Evolutionary conservation across 2,888 invertebrate species (phyloP), one percentile per base, ranked within the genome.

Genomic region (Allacma fusca): DNA sequence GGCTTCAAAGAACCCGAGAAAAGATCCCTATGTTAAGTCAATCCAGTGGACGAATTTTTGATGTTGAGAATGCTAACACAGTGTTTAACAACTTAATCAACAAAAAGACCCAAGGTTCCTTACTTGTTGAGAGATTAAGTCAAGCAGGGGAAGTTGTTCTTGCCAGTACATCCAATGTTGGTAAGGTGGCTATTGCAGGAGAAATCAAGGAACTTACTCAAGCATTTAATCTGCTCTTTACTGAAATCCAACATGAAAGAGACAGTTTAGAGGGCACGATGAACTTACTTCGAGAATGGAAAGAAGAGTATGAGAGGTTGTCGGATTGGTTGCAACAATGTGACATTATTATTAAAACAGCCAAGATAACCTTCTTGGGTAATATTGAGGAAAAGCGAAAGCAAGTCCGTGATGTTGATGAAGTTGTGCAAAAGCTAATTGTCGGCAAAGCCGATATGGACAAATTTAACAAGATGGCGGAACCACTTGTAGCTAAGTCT

Each of bases 301-400:
- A 96, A 87, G 96, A 96, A 85, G 96, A 96, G 87, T 95, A 94
- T 85, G 96, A 96, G 86, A 90, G 94, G 79, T 88, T 96, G 21
- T 94, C 94, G 72, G 96, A 96, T 86, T 96, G 96, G 96, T 87
- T 96, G 40, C 96, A 96, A 85, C 95, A 96, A 86, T 94, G 94
- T 85, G 95, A 96, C 85, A 94, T 95, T 84, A 89, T 95, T 12
- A 93, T 95, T 16, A 96, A 96, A 86, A 94, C 94, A 77, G 94
- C 96, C 85, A 96, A 96, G 87, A 91, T 94, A 28, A 92, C 94
- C 26, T 88, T 95, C 16, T 89, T 93, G 28, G 91, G 94, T 1
- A 94, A 92, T 76, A 89, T 94, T 0, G 90, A 91, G 70, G 96
- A 96, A 84, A 96, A 96, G 85, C 91, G 91, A 81, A 94, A 92